Evolutionary conservation across 2,888 invertebrate genomes (phyloP).

Genomic region (Cheilosia urbana): DNA sequence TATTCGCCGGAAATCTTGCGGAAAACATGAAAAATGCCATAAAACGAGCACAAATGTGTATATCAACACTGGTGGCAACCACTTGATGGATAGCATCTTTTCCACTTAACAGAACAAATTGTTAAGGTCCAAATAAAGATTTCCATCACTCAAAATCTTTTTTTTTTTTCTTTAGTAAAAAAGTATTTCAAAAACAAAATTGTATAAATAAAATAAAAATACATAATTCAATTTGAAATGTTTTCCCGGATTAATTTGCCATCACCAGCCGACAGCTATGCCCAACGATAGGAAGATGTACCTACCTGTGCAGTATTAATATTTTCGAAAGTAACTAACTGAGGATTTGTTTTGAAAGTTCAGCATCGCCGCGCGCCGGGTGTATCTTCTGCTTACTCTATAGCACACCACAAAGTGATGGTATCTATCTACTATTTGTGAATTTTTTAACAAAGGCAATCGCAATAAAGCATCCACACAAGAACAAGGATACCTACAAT

Average conservation of each 20-base stretch:
- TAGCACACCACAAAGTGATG: conserved; percentile 22
- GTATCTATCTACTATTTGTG: conserved; percentile 54
- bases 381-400: background rate
- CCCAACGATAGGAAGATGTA: background rate
- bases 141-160: no score
- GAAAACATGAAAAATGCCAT: no score
- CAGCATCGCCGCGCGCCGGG: background rate
- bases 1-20: no score
- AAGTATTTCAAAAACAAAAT: conserved; percentile 25
- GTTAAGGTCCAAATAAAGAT: no score
- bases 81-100: no score
- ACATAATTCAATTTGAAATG: conserved; percentile 50
- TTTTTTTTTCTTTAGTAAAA: no score
- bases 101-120: no score
- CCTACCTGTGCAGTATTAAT: background rate
- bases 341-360: conserved; percentile 38
- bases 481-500: conserved; percentile 51
- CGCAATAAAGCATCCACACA: conserved; percentile 50
- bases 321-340: conserved; percentile 22
- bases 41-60: no score
- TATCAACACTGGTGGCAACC: no score
- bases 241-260: conserved; percentile 25
- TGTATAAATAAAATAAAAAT: no score
- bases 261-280: conserved; percentile 26
- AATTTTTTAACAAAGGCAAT: conserved; percentile 68